Conservation (phyloP, 2,113 vertebrate genomes). For the Dicerorhinus sumatrensis region DNA sequence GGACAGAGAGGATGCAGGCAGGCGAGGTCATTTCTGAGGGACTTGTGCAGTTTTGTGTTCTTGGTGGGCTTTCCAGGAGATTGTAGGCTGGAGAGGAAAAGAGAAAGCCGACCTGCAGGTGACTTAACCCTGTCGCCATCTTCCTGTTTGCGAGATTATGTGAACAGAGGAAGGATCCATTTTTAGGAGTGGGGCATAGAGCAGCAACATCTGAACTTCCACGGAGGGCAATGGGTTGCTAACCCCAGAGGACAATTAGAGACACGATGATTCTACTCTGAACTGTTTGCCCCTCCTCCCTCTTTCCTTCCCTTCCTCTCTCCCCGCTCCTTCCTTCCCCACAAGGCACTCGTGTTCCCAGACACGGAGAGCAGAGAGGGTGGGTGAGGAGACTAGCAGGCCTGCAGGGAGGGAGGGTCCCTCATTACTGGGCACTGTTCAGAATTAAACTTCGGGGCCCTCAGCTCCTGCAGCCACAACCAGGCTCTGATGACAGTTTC, state of each 20-base stretch:
- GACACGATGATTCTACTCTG: neutral
- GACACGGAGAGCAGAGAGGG: neutral
- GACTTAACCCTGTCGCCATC: neutral
- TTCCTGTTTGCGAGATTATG: neutral
- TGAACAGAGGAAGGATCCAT: neutral
- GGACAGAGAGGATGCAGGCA: neutral
- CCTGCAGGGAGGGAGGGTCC: neutral
- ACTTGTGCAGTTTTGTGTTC: neutral
- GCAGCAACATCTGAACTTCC: neutral
- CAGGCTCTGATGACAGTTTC: conserved; percentile 20
- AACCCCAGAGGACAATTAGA: neutral
- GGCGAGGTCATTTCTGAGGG: neutral
- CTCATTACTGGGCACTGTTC: neutral
- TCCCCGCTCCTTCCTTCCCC: neutral
- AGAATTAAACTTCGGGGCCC: neutral
- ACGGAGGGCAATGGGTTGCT: neutral
- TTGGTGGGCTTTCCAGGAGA: neutral
- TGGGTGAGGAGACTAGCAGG: neutral
- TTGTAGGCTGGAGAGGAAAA: neutral
- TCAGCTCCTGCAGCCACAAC: neutral
- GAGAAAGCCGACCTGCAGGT: neutral
- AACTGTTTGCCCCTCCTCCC: neutral
- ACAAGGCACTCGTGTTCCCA: neutral
- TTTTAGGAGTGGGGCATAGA: neutral
- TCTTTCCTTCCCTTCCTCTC: neutral